These are phyloP conservation scores for Seriola aureovittata DNA, from an alignment of 2,113 vertebrate genomes.

Conservation along the genomic window DNA sequence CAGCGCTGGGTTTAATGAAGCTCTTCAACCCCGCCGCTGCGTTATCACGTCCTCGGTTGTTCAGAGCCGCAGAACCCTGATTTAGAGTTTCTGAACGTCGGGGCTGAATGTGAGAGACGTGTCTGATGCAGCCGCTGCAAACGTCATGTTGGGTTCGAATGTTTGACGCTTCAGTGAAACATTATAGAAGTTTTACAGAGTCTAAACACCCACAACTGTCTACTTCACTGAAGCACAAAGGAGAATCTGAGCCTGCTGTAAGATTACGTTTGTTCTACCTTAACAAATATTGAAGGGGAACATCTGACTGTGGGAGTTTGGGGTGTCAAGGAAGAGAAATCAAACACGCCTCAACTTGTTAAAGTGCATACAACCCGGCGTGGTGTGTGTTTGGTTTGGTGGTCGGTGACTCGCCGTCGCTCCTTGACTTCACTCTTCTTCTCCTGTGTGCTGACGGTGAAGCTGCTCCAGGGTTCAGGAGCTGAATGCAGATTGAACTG, in stretches of 20 bases:
- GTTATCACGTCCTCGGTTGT: background rate
- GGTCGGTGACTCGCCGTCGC: background rate
- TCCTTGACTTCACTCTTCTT: background rate
- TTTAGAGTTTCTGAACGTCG: background rate
- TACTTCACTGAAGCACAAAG: no score
- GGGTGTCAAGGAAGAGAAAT: background rate
- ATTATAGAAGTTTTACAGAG: no score
- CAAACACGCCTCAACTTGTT: background rate
- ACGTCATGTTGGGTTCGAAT: background rate
- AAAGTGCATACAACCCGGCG: background rate
- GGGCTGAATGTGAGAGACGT: background rate
- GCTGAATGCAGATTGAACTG: slow-evolving; percentile 26
- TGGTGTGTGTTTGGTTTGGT: slow-evolving; percentile 11
- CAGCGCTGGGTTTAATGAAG: slow-evolving; percentile 10
- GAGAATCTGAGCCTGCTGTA: no score
- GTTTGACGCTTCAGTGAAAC: background rate
- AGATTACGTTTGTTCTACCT: background rate
- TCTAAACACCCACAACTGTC: no score
- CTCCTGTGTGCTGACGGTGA: no score
- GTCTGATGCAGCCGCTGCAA: slow-evolving; percentile 4
- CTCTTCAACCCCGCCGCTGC: background rate
- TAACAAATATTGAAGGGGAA: background rate
- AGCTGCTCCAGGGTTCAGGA: background rate
- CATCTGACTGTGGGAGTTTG: background rate
- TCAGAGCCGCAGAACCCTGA: slow-evolving; percentile 15